Evolutionary conservation across 2,797 vertebrate genomes (phyloP), one percentile per base, ranked within the genome.

Genomic region (Momotus momota): DNA sequence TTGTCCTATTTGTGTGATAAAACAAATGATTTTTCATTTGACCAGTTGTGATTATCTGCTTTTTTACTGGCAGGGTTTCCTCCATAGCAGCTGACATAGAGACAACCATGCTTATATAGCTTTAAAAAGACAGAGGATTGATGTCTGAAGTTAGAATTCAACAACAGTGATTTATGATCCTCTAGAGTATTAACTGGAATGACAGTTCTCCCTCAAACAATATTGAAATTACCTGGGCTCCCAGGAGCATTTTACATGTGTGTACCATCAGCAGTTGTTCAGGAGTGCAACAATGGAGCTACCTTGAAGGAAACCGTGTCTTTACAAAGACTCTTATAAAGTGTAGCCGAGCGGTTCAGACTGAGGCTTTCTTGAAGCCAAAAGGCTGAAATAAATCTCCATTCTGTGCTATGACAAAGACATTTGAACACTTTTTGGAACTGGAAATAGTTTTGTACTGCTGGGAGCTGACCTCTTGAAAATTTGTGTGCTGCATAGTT

Each of bases 401-500:
- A 26, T 80, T 93, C 46, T 60, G 16, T 26, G 12, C 45, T 75
- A 19, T 65, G 60, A 77, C 15, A 77, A 81, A 89, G 79, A 65
- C 23, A 55, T 73, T 51, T 58, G 40, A 81, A 55, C 33, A 15
- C 20, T 77, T 91, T 95, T 84, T 94, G 85, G 66, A 94, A 62
- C 52, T 88, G 70, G 43, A 81, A 93, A 48, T 66, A 67, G 48
- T 66, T 96, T 85, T 60, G 9, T 84, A 46, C 66, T 94, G 48
- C 60, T 3, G 46, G 81, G 88, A 92, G 26, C 91, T 90, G 92
- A 93, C 84, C 83, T 94, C 74, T 78, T 81, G 69, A 73, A 96
- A 85, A 73, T 78, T 72, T 77, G 13, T 92, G 19, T 92, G 72
- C 64, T 77, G 45, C 46, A 82, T 80, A 93, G 88, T 83, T 96